Evolutionary conservation across 2,113 vertebrate genomes (phyloP), one percentile per base, ranked within the genome.

Genomic region (Strix uralensis): DNA sequence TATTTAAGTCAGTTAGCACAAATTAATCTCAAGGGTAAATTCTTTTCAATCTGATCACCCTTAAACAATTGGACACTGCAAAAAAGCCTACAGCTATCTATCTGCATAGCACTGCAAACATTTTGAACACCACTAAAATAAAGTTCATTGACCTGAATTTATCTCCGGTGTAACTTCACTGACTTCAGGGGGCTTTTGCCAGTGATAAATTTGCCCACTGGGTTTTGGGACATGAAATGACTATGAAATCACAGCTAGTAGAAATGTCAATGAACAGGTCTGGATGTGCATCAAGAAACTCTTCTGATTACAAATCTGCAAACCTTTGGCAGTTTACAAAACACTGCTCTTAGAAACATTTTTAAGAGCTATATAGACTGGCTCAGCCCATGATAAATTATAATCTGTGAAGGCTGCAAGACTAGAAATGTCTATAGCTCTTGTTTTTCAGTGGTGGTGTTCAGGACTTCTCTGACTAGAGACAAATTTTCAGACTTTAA

Each of bases 111-210:
- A 59, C 52, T 62, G 63, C 44, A 70, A 91, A 84, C 2, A 4
- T 47, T 69, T 52, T 67, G 61, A 92, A 92, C 61, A 85, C 23
- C 42, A 80, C 47, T 78, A 85, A 88, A 95, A 90, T 66, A 82
- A 97, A 93, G 85, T 91, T 85, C 59, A 81, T 17, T 85, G 88
- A 92, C 81, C 82, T 88, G 84, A 95, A 96, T 93, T 94, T 81
- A 57, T 93, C 73, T 85, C 63, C 81, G 34, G 59, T 95, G 67
- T 27, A 92, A 94, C 51, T 93, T 73, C 78, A 77, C 10, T 25
- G 42, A 78, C 59, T 94, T 73, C 78, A 86, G 59, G 9, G 57
- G 83, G 73, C 54, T 86, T 93, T 57, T 85, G 27, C 58, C 66
- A 93, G 73, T 49, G 62, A 87, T 47, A 78, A 89, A 93, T 87